Base-by-base conservation (phyloP, 2,888 invertebrate species). In the Lissocephala sabroskyi region DNA sequence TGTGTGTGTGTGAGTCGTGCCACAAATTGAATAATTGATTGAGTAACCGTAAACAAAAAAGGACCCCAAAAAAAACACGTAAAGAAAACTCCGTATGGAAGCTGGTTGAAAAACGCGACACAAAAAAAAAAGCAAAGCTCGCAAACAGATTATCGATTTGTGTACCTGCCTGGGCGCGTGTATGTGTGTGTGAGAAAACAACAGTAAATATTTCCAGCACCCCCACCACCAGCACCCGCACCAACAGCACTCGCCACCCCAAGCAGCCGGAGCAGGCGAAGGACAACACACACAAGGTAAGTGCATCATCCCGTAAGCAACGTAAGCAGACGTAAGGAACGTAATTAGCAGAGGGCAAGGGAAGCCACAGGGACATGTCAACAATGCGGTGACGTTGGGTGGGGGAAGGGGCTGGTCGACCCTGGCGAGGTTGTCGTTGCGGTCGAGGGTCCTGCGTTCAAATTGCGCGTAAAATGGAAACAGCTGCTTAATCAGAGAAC, bases 21-120 rank as follows among this genome's bases (percentile, higher is more conserved):
- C 44, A n/a, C n/a, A n/a, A n/a, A 39, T 54, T 62, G 42, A 66
- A 71, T 75, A 66, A 71, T 75, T 75, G 67, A 66, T 75, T 71
- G 48, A 60, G 55, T 75, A 62, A 61, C 46, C 60, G 62, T 60
- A 58, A 62, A 59, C 58, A 71, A 70, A 58, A 46, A 50, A 11
- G 30, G 41, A 40, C 46, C 33, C 50, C 43, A 50, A 44, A 23
- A 23, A 23, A 23, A 23, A 23, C 4, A 23, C 3, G 23, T 3
- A 23, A 23, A 23, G 7, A 23, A 23, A 23, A 23, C 4, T 5
- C 3, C 23, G 23, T 23, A 23, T n/a, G n/a, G 41, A 17, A 40
- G 26, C 26, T 13, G 46, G 45, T 43, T 32, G 10, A 28, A 32
- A 43, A 35, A 33, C 13, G 28, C 47, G 10, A 35, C 30, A 32